These are phyloP conservation scores for Scylla paramamosain DNA, from an alignment of 1,140 invertebrate species.

Conservation along the genomic window DNA sequence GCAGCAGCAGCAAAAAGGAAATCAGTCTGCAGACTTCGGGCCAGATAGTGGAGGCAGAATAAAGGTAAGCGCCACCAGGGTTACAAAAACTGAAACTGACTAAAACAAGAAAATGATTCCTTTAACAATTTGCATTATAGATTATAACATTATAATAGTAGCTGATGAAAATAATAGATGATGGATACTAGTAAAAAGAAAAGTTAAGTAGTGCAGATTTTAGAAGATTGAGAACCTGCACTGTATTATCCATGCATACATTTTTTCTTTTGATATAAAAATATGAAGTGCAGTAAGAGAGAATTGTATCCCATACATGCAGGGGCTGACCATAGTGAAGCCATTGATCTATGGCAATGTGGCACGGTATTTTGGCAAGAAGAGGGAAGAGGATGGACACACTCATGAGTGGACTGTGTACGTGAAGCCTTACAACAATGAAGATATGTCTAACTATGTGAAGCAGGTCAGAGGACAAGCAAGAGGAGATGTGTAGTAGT, in stretches of 20 bases:
- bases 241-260: no score
- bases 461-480: slow-evolving; percentile 88
- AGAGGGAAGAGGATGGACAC: slow-evolving; percentile 98
- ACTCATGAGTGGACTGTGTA: slow-evolving; percentile 99
- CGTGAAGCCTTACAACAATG: slow-evolving; percentile 94
- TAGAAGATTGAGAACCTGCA: no score
- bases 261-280: no score
- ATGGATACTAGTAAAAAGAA: no score
- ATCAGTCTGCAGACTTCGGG: slow-evolving; percentile 59
- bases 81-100: no score
- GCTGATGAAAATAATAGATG: no score
- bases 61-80: slow-evolving; percentile 31
- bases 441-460: slow-evolving; percentile 96
- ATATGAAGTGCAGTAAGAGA: no score
- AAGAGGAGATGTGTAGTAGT: background rate
- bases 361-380: slow-evolving; percentile 97
- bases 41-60: slow-evolving; percentile 71
- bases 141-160: no score
- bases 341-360: slow-evolving; percentile 98
- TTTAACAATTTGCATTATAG: no score
- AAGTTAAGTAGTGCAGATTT: no score
- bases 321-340: slow-evolving; percentile 95
- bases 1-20: slow-evolving; percentile 49
- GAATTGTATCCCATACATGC: background rate
- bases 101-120: no score